These are phyloP conservation scores for Cydia strobilella DNA, from an alignment of 1,140 invertebrate genomes.

Conservation along the genomic window DNA sequence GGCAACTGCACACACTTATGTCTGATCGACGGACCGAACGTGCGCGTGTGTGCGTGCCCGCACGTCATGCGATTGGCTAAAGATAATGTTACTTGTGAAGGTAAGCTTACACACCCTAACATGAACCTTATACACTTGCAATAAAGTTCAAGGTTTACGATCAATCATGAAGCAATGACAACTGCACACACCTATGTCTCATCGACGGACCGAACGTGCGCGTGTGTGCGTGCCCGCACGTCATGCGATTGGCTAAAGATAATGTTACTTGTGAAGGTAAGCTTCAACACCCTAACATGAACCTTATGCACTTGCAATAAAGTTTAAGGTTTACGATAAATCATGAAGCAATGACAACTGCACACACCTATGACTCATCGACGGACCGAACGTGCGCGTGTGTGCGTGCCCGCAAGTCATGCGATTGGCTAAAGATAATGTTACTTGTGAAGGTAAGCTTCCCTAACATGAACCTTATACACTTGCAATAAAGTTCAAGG, in stretches of 20 bases:
- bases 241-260: conserved; percentile 70
- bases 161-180: neutral
- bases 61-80: conserved; percentile 80
- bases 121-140: neutral
- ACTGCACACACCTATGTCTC: conserved; percentile 90
- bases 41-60: conserved; percentile 86
- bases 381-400: conserved; percentile 82
- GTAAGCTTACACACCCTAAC: conserved; percentile 50
- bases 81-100: conserved; percentile 82
- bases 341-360: conserved; percentile 73
- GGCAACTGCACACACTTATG: conserved; percentile 92
- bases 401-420: conserved; percentile 89
- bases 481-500: no score
- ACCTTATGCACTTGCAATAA: neutral
- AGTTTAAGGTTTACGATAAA: neutral
- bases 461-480: no score
- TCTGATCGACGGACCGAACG: conserved; percentile 86
- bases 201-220: conserved; percentile 85
- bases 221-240: conserved; percentile 88
- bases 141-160: neutral
- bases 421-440: conserved; percentile 71
- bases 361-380: conserved; percentile 89
- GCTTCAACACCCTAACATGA: neutral
- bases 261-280: conserved; percentile 42
- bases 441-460: neutral